Evolutionary conservation across 2,888 invertebrate species (phyloP), one percentile per base, ranked within the genome.

Genomic region (Cheilosia pagana): DNA sequence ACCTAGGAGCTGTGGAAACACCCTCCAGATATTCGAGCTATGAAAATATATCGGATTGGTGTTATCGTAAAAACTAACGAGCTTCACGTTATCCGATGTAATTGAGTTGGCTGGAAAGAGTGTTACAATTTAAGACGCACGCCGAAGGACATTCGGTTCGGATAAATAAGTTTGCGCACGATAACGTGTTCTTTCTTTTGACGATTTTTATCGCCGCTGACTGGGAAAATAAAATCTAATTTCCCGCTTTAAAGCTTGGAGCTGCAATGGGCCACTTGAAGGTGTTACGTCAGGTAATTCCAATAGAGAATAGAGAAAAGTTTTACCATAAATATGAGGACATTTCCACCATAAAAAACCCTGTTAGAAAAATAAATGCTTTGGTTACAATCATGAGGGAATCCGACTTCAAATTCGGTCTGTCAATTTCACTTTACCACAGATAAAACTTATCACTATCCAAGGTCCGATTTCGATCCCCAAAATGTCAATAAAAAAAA

Each of bases 11-110:
- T 45, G 35, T 45, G 14, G 50, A n/a, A 57, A 41, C 25, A 55
- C 59, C 63, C 52, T 67, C 21, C 23, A 10, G 16, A 53, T 53
- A 59, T 55, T 52, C 39, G 28, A 25, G 50, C 77, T 71, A 57
- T 43, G 59, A 53, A 45, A 72, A 72, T 63, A 63, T 83, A 85
- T 85, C 75, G 75, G 59, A 75, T 75, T 71, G 67, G 59, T 68
- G 76, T 81, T 81, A 85, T 85, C 85, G 85, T 85, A 67, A 85
- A 85, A 85, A 85, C 85, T 76, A 81, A 85, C 75, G 85, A 81
- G 79, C 85, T 45, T 59, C 28, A 43, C 31, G 70, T 52, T 31
- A 74, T 67, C 67, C 48, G 50, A 59, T 67, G 85, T 81, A 81
- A 85, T 85, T 85, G 85, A 68, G 59, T 81, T 74, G 71, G 39